Evolutionary conservation across 2,797 vertebrate species (phyloP), one percentile per base, ranked within the genome.

Genomic region (Champsocephalus esox): DNA sequence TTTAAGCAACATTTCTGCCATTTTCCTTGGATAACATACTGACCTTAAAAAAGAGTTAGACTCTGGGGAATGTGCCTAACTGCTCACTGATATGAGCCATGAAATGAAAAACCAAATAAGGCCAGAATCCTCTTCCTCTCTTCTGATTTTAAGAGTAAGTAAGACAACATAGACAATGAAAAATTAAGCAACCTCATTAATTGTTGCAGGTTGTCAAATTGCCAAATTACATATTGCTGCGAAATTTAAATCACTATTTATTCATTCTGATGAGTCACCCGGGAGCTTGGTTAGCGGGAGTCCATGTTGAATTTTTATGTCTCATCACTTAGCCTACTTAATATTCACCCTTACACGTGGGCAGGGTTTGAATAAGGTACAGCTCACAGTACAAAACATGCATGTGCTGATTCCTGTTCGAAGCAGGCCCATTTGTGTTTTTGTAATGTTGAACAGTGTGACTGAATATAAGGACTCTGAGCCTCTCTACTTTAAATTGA

Each of bases 241-340:
- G 10, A 67, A 38, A 62, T 3, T 61, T 41, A 7, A 38, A 38
- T 38, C 6, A 38, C 34, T 8, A 32, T 38, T 69, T 55, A 64
- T 60, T 72, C 46, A 77, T 66, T 71, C 32, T 32, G 63, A 83
- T 83, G 82, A 87, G 74, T 90, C 78, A 77, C 24, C 48, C 4
- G 2, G 32, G 68, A 66, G 83, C 66, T 70, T 3, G 60, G 44
- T 55, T 38, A 78, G 75, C 12, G 2, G 46, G 70, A 67, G 21
- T 12, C 65, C 45, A 14, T 34, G 48, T 16, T 82, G 86, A 86
- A 92, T 88, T 38, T 76, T 73, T 87, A 92, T 85, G 48, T 70
- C 32, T 77, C 65, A 65, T 76, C 65, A 59, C 38, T 80, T 61
- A 24, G 21, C 43, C 74, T 79, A 71, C 16, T 70, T 74, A 73